Percentiles rank a stretch among this genome's conserved stretches.
phyloP scores from a whole-genome alignment of 2,113 vertebrate genomes.

The Illadopsis cleaveri region DNA sequence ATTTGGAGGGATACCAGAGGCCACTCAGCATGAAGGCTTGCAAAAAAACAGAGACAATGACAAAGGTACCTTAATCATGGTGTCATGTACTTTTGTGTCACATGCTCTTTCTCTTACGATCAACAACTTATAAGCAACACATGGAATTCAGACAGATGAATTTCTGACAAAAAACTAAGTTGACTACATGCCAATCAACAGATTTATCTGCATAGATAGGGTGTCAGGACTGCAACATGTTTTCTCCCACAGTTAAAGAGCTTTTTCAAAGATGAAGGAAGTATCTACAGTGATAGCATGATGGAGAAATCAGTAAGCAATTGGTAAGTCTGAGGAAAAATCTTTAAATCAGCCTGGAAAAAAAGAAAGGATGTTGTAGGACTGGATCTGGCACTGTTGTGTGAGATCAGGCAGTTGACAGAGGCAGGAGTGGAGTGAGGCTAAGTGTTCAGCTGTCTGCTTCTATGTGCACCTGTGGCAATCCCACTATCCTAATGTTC shows the following conservation, averaged over 20 bases:
- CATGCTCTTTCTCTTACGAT: background rate
- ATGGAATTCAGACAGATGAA: background rate
- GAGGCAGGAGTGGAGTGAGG: background rate
- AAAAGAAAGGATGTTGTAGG: background rate
- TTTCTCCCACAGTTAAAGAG: background rate
- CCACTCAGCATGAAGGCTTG: background rate
- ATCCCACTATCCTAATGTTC: fast-evolving
- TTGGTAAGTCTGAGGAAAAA: background rate
- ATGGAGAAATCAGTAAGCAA: background rate
- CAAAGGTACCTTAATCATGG: background rate
- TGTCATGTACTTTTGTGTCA: background rate
- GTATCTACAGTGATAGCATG: background rate
- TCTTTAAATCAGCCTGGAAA: background rate
- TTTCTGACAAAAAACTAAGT: background rate
- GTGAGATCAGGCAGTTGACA: background rate
- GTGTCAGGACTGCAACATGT: background rate
- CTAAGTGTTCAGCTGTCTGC: background rate
- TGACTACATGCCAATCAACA: background rate
- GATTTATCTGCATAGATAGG: background rate
- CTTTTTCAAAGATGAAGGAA: background rate
- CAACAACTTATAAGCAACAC: background rate
- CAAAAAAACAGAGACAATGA: background rate
- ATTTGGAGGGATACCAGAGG: background rate
- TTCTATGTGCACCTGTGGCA: background rate
- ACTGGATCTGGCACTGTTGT: background rate